A percentile compares a stretch with the other conserved stretches of the same genome.
These are phyloP conservation scores for Poicephalus gulielmi DNA, from an alignment of 2,113 vertebrate genomes.

Conservation along the genomic window DNA sequence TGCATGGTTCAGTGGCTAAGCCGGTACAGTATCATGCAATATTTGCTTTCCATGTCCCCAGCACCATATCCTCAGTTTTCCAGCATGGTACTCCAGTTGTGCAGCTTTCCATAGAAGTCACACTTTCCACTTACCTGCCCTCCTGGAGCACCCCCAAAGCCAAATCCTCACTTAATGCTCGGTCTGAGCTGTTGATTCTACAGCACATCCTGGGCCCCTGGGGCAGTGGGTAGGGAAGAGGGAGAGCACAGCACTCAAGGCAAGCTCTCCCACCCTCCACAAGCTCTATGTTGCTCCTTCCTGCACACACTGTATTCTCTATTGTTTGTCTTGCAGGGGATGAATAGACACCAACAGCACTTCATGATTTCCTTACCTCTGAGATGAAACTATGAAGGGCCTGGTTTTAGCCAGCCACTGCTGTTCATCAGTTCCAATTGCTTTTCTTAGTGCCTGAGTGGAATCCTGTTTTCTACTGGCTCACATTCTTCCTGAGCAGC, in stretches of 20 bases:
- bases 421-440: slow-evolving; percentile 44
- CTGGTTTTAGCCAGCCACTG: slow-evolving; percentile 20
- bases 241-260: not conserved
- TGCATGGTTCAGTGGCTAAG: not conserved
- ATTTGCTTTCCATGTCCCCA: not conserved
- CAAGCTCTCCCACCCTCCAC: not conserved
- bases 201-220: not conserved
- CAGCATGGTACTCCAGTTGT: accelerated
- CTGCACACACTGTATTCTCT: not conserved
- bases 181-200: not conserved
- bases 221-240: not conserved
- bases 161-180: not conserved
- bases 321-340: not conserved
- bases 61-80: not conserved
- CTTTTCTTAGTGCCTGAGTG: slow-evolving; percentile 22
- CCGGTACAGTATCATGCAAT: not conserved
- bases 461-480: not conserved
- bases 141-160: not conserved
- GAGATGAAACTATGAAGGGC: slow-evolving; percentile 34
- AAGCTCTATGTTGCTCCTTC: not conserved
- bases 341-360: slow-evolving; percentile 25
- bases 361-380: slow-evolving; percentile 52
- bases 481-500: slow-evolving; percentile 18
- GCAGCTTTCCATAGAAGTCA: not conserved
- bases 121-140: not conserved